phyloP scores from a whole-genome alignment of 2,888 invertebrate species.

The Monopis laevigella region DNA sequence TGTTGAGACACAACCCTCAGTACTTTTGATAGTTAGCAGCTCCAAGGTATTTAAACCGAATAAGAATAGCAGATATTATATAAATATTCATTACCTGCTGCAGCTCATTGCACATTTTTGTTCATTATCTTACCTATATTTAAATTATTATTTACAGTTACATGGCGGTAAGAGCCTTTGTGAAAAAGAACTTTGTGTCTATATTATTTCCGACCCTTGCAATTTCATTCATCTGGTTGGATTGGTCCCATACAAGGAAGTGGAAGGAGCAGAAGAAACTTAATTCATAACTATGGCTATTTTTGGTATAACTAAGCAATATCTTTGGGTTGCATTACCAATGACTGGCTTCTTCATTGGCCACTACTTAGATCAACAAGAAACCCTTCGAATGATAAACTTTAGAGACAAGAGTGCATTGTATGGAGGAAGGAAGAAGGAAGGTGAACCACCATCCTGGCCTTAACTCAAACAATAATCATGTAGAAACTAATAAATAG shows the following conservation, averaged over 20 bases:
- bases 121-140: too few species aligned
- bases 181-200: conserved; percentile 73
- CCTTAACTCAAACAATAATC: conserved; percentile 45
- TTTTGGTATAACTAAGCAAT: conserved; percentile 65
- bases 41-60: too few species aligned
- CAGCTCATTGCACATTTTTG: too few species aligned
- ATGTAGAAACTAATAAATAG: conserved; percentile 14
- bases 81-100: too few species aligned
- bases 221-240: conserved; percentile 71
- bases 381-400: conserved; percentile 74
- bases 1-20: too few species aligned
- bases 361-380: conserved; percentile 71
- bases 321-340: conserved; percentile 61
- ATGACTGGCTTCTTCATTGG: conserved; percentile 69
- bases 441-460: conserved; percentile 80
- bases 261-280: conserved; percentile 69
- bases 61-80: too few species aligned
- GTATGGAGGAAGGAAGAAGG: conserved; percentile 72
- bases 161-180: conserved; percentile 60
- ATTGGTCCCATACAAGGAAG: conserved; percentile 75
- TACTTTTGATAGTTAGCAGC: too few species aligned
- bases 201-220: conserved; percentile 73
- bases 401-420: conserved; percentile 85
- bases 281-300: conserved; percentile 44
- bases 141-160: too few species aligned